phyloP scores from a whole-genome alignment of 1,140 invertebrate species.

The Eufriesea mexicana region DNA sequence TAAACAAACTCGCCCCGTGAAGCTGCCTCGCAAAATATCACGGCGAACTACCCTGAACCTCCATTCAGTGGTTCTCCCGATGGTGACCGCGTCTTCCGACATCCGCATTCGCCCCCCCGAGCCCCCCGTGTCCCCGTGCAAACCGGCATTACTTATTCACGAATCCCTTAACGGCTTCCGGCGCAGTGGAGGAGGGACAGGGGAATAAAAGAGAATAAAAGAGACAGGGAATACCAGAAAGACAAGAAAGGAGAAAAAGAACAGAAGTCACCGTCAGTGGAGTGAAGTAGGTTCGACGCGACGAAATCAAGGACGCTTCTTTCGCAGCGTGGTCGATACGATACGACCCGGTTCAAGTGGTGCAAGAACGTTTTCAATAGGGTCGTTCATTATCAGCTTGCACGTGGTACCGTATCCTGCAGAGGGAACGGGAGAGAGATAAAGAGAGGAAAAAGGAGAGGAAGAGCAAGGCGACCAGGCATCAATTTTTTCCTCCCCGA shows the following conservation, averaged over 20 bases:
- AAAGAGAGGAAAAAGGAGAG: neutral
- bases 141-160: constrained; percentile 4
- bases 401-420: neutral
- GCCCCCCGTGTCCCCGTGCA: neutral
- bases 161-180: neutral
- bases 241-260: neutral
- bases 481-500: neutral
- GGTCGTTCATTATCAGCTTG: constrained; percentile 30
- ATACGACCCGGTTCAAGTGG: neutral
- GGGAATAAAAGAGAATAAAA: neutral
- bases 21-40: neutral
- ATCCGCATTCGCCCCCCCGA: neutral
- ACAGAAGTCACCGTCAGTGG: neutral
- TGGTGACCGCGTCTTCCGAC: neutral
- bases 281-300: neutral
- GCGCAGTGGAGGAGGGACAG: too few relatives aligned
- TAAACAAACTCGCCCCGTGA: neutral
- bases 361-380: constrained; percentile 24
- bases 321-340: constrained; percentile 11
- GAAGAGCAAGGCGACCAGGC: neutral
- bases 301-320: constrained; percentile 17
- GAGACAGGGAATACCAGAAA: neutral
- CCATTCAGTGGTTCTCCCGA: neutral
- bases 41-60: neutral
- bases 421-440: neutral